Evolutionary conservation across 2,113 vertebrate species (phyloP).

Genomic region (Pseudolaguvia tuberculata): DNA sequence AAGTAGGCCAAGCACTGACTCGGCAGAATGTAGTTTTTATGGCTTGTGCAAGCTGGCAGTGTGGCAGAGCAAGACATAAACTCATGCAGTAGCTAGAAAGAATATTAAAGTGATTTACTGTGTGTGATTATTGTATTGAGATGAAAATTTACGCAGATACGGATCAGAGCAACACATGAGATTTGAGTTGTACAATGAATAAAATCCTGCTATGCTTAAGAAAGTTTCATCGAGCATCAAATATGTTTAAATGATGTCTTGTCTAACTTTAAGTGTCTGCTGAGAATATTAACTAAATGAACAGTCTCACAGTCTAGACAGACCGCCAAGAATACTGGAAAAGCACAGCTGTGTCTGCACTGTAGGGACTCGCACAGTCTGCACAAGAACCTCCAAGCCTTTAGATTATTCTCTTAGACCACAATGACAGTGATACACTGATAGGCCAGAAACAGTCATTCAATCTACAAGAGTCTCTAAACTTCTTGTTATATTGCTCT

Average conservation of each 20-base stretch:
- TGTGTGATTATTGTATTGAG: neutral
- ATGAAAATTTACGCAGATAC: neutral
- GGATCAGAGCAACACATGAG: neutral
- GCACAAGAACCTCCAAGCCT: neutral
- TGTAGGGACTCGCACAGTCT: neutral
- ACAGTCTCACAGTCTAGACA: conserved; percentile 9
- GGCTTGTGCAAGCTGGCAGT: neutral
- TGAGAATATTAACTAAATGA: conserved; percentile 3
- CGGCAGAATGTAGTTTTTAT: conserved; percentile 37
- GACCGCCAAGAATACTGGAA: conserved; percentile 8
- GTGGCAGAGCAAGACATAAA: conserved; percentile 2
- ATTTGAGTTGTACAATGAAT: neutral
- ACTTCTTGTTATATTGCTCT: too few species aligned
- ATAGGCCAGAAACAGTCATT: neutral
- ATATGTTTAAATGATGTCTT: neutral
- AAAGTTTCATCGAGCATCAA: neutral
- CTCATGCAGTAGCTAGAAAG: neutral
- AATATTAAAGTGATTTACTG: neutral
- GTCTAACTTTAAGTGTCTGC: neutral
- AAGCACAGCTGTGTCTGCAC: conserved; percentile 23
- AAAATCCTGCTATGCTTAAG: neutral
- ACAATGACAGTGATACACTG: too few species aligned
- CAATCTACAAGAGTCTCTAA: neutral
- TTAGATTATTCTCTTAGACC: neutral
- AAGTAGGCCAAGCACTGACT: conserved; percentile 32